These are phyloP conservation scores for Clarias batrachus DNA, from an alignment of 2,113 vertebrate genomes.

Conservation along the genomic window DNA sequence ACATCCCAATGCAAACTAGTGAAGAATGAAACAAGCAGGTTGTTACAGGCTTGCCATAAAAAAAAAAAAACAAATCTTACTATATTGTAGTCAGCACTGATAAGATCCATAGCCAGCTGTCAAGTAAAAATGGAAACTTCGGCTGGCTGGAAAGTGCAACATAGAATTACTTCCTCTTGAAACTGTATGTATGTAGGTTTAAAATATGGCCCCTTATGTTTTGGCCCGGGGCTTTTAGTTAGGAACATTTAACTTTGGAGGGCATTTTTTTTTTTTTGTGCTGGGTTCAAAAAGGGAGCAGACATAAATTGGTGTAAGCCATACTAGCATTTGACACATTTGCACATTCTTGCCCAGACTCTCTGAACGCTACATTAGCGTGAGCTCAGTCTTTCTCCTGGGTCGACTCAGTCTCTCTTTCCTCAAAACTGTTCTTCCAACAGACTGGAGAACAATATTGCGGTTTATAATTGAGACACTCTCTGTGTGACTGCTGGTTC, in stretches of 20 bases:
- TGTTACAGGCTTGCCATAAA: neutral
- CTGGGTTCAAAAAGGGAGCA: constrained; percentile 53
- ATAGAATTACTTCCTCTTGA: constrained; percentile 48
- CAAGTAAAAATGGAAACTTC: constrained; percentile 44
- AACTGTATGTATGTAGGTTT: constrained; percentile 38
- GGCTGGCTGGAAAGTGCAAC: constrained; percentile 32
- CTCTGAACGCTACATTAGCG: constrained; percentile 44
- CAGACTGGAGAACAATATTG: constrained; percentile 50
- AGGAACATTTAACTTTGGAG: constrained; percentile 57
- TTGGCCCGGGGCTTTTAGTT: constrained; percentile 43
- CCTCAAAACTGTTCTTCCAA: constrained; percentile 54
- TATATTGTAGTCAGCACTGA: constrained; percentile 40
- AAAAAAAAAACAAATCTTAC: neutral
- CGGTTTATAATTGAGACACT: constrained; percentile 42
- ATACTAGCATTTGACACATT: constrained; percentile 54
- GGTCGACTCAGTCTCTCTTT: constrained; percentile 37
- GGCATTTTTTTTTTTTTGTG: constrained; percentile 45
- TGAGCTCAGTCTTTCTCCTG: constrained; percentile 44
- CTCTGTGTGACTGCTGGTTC: constrained; percentile 24
- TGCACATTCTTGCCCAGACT: constrained; percentile 59
- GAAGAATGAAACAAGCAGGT: neutral
- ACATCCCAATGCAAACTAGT: neutral
- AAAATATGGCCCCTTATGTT: neutral
- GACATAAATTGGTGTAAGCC: constrained; percentile 55
- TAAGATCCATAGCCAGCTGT: constrained; percentile 62